Base-by-base conservation (phyloP, 2,113 vertebrate genomes). In the Rhynchomys soricoides region DNA sequence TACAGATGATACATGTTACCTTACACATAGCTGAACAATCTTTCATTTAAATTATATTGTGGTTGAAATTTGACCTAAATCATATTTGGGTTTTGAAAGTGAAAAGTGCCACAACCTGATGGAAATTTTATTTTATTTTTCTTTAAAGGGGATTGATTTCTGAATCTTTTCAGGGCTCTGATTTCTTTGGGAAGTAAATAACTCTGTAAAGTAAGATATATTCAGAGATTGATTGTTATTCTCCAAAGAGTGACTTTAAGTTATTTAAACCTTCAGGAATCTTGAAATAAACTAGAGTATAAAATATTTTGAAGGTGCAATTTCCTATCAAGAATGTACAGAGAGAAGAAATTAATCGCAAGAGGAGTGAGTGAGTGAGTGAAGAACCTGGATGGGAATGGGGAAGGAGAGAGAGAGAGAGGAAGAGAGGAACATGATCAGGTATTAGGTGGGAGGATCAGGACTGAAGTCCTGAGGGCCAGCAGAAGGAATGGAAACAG, bases 171-270 rank as follows among this genome's bases (percentile, higher is more conserved):
- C 22, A 43, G 34, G 19, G 15, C 19, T 91, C 48, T 91, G 24
- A 95, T 89, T 94, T 94, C 59, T 93, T 77, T 88, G 43, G 34
- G 19, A 95, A 93, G 59, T 89, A 95, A 94, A 97, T 57, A 94
- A 59, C 19, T 70, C 37, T 96, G 2, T n/a, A 89, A 95, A 95
- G 45, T 66, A 86, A 93, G 77, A 74, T 81, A 21, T 91, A 79
- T 86, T 83, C 73, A 83, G 73, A 96, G 90, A 89, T 95, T 86
- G 95, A 55, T 55, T 71, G 86, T 71, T 73, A 77, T 79, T 93
- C 77, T 90, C 50, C 21, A 59, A 95, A 90, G 71, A 90, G 16
- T 86, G 31, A 40, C 86, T 92, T 90, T 71, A 95, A 64, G 75
- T 82, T 95, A 93, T 90, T 86, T 96, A 77, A 92, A 68, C 48